Percentiles rank a stretch among this genome's conserved stretches.
Evolutionary conservation across 2,888 invertebrate species (phyloP).

Genomic region (Petrolisthes cinctipes): DNA sequence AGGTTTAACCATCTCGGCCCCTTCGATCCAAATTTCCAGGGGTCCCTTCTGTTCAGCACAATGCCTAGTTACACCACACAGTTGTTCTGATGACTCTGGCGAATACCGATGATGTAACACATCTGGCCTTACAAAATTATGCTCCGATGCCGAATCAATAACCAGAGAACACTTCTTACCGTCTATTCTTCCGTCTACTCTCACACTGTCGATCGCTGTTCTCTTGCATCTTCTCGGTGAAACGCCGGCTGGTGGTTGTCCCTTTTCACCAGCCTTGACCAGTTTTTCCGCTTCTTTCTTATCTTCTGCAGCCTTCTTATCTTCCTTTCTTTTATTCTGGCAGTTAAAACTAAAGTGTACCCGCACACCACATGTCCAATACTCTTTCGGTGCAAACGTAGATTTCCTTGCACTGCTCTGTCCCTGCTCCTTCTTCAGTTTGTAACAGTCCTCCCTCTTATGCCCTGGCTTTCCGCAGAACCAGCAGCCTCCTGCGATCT

Average conservation of each 20-base stretch:
- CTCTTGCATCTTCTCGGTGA: too few species aligned
- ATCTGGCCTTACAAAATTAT: background rate
- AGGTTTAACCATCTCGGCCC: background rate
- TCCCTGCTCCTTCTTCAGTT: background rate
- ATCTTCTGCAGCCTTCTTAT: too few species aligned
- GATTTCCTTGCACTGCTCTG: background rate
- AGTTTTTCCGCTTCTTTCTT: too few species aligned
- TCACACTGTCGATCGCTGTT: too few species aligned
- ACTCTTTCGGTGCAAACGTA: too few species aligned
- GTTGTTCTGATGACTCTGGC: background rate
- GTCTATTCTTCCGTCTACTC: too few species aligned
- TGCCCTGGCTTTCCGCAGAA: background rate
- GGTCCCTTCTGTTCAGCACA: background rate
- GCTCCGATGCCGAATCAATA: background rate
- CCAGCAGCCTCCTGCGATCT: background rate
- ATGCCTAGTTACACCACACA: conserved; percentile 3
- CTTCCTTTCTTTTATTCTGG: too few species aligned
- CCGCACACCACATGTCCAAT: too few species aligned
- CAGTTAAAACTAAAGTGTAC: too few species aligned
- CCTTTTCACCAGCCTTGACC: too few species aligned
- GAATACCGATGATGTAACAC: background rate
- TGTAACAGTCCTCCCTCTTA: background rate
- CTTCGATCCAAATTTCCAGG: background rate
- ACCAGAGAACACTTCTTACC: background rate
- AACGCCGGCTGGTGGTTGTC: too few species aligned